Evolutionary conservation across 2,888 invertebrate species (phyloP), one percentile per base, ranked within the genome.

Genomic region (Eremobia ochroleuca): DNA sequence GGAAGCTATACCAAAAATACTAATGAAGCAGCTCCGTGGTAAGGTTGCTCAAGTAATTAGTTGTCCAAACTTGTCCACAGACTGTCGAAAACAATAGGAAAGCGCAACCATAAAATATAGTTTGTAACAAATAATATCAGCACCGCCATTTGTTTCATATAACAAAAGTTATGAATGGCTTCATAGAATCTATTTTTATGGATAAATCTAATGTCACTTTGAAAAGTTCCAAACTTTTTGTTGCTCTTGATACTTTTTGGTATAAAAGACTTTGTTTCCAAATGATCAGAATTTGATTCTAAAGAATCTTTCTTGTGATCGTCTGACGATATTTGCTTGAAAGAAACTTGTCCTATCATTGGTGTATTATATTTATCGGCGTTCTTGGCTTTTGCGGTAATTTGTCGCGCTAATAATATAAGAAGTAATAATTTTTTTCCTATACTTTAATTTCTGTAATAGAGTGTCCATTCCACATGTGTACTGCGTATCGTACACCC

Each of bases 31-130:
- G 25, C 2, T 21, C 58, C 28, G 18, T 37, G 34, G 34, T 46
- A 37, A 13, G 8, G 28, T 49, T 15, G 0, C 43, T 21, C 21
- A 34, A 87, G 82, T 85, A 85, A 88, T 87, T 87, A 88, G 76
- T 66, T 72, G 80, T 72, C 75, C 66, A 28, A 79, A 85, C 80
- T 82, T 85, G 83, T 85, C 82, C 67, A 73, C 76, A 76, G 69
- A 59, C 76, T 87, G 83, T 83, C 85, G 69, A 58, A 71, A 84
- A 83, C 85, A 87, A 85, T 80, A 75, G 85, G 62, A 81, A 76
- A 79, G 31, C 79, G 52, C 25, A 58, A 34, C 55, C 68, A 70
- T 81, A 79, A 77, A 77, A 67, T 76, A 79, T 73, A 59, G 61
- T 70, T 73, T 13, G 58, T 25, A 65, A 72, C 49, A 77, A 85